These are phyloP conservation scores for Parasteatoda tepidariorum DNA, from an alignment of 1,140 invertebrate genomes.

Conservation along the genomic window DNA sequence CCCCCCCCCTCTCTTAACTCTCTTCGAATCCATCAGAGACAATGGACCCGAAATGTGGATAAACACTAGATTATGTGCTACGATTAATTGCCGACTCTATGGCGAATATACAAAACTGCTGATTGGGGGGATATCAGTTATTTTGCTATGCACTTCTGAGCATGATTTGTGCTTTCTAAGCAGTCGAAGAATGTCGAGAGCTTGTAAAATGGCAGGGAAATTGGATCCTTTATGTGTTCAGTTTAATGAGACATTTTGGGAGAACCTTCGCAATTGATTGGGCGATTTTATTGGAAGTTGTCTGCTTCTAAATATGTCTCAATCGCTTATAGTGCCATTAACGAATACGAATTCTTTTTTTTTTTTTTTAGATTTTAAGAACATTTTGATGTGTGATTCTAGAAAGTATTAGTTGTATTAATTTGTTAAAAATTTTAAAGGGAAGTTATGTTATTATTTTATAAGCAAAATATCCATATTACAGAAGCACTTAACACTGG, in stretches of 20 bases:
- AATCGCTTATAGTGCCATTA: too few relatives aligned
- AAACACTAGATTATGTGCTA: constrained; percentile 36
- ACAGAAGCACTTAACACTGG: too few relatives aligned
- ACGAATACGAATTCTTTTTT: too few relatives aligned
- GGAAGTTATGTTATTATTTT: too few relatives aligned
- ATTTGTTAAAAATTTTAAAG: too few relatives aligned
- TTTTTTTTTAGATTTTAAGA: too few relatives aligned
- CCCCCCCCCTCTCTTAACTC: background rate
- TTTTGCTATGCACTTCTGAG: constrained; percentile 3
- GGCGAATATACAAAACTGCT: constrained; percentile 20
- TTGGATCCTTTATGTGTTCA: background rate
- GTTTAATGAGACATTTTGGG: background rate
- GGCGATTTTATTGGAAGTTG: too few relatives aligned
- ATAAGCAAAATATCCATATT: too few relatives aligned
- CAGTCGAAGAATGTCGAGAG: background rate
- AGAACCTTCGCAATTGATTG: too few relatives aligned
- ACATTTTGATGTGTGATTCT: too few relatives aligned
- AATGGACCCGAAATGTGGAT: constrained; percentile 44
- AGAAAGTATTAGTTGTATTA: too few relatives aligned
- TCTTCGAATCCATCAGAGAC: constrained; percentile 30
- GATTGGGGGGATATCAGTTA: constrained; percentile 13
- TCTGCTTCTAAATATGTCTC: too few relatives aligned
- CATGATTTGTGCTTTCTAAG: background rate
- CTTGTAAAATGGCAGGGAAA: background rate
- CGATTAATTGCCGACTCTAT: constrained; percentile 26